Evolutionary conservation across 2,888 invertebrate species (phyloP).

Genomic region (Microdon myrmicae): DNA sequence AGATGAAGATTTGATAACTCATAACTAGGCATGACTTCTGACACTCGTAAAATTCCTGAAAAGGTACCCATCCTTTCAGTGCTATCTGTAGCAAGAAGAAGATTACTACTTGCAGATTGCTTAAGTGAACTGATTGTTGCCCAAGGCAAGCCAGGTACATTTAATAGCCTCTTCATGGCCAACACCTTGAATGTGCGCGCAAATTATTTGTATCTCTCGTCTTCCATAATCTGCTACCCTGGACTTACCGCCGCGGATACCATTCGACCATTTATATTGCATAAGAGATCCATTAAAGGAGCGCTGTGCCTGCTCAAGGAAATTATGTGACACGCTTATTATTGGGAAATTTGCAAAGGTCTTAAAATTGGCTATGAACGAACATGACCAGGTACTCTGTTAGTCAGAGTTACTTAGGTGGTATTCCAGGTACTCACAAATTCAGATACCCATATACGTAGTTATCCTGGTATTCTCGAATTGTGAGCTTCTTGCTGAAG

Average conservation of each 20-base stretch:
- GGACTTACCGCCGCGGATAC: no score
- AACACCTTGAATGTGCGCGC: constrained; percentile 16
- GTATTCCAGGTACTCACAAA: no score
- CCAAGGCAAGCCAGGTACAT: constrained; percentile 6
- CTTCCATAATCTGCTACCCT: no score
- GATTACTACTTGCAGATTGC: constrained; percentile 16
- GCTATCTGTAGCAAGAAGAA: constrained; percentile 8
- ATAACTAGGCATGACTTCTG: constrained; percentile 63
- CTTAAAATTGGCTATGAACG: not conserved
- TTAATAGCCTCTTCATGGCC: constrained; percentile 18
- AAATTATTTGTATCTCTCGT: constrained; percentile 16
- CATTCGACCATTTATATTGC: not conserved
- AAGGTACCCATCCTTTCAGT: constrained; percentile 16
- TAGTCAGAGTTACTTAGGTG: no score
- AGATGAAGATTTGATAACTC: constrained; percentile 62
- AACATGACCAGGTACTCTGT: no score
- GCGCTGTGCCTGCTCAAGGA: constrained; percentile 15
- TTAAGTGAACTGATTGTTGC: constrained; percentile 23
- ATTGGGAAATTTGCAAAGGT: constrained; percentile 11
- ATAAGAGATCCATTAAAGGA: no score
- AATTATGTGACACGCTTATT: constrained; percentile 44
- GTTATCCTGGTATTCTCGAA: no score
- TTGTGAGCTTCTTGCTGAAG: constrained; percentile 20
- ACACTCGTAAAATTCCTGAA: constrained; percentile 57
- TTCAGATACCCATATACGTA: no score